These are phyloP conservation scores for Anadara kagoshimensis DNA, from an alignment of 1,140 invertebrate species.

Conservation along the genomic window DNA sequence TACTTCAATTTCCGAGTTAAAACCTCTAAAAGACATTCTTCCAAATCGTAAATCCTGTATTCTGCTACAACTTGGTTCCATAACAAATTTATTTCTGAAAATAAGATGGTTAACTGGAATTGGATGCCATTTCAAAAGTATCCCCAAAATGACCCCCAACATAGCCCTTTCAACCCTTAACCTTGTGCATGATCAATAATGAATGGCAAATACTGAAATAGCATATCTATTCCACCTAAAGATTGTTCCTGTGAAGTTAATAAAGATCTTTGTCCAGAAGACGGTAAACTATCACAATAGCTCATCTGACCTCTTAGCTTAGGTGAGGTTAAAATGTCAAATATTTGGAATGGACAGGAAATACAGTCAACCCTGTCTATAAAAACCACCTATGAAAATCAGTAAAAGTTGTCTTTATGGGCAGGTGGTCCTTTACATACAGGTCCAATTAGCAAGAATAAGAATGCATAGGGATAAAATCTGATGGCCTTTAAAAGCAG, in stretches of 20 bases:
- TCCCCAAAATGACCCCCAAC: neutral
- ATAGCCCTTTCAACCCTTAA: neutral
- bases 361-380: too few relatives aligned
- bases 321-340: too few relatives aligned
- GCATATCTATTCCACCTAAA: too few relatives aligned
- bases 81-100: conserved; percentile 81
- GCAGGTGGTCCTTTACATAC: too few relatives aligned
- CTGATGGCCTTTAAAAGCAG: neutral
- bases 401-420: too few relatives aligned
- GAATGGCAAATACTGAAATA: neutral
- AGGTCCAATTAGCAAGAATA: neutral
- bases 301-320: too few relatives aligned
- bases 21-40: conserved; percentile 88
- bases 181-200: neutral
- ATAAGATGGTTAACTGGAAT: conserved; percentile 36
- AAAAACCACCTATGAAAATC: too few relatives aligned
- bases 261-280: neutral
- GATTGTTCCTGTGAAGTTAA: neutral
- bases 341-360: too few relatives aligned
- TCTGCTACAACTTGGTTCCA: conserved; percentile 84
- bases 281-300: neutral
- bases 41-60: conserved; percentile 87
- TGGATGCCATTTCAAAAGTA: neutral
- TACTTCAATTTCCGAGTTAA: conserved; percentile 90
- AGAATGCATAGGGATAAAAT: too few relatives aligned